Conservation (phyloP, 2,888 invertebrate species). For the Epinotia nisella region DNA sequence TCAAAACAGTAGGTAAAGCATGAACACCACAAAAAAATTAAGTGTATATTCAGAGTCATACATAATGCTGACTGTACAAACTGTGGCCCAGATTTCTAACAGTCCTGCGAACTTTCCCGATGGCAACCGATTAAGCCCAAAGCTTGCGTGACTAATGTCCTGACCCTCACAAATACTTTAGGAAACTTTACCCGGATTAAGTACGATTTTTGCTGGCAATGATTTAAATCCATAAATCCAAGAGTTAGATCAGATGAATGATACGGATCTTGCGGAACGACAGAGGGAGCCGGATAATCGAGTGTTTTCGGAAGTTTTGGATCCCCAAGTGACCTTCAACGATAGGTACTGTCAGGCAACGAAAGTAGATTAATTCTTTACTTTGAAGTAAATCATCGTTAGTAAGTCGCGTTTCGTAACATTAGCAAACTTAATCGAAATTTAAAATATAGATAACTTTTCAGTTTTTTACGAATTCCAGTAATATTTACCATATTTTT, state of each 20-base stretch:
- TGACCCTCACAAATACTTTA: conserved; percentile 40
- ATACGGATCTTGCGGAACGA: conserved; percentile 32
- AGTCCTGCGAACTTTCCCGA: conserved; percentile 35
- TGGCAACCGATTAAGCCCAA: conserved; percentile 32
- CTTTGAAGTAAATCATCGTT: neutral
- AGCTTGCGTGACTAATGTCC: conserved; percentile 35
- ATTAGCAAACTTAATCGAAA: no score
- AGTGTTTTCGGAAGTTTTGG: conserved; percentile 22
- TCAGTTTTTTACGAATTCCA: no score
- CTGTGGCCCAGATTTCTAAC: conserved; percentile 22
- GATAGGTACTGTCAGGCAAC: neutral
- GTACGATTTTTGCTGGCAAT: conserved; percentile 35
- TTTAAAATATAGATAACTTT: no score
- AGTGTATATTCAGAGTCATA: no score
- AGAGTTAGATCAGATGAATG: conserved; percentile 37
- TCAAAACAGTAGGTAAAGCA: no score
- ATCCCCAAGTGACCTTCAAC: conserved; percentile 4
- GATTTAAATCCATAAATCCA: conserved; percentile 39
- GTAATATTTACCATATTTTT: no score
- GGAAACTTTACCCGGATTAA: conserved; percentile 36
- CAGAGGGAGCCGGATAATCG: conserved; percentile 24
- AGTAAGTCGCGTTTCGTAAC: no score
- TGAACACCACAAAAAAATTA: neutral
- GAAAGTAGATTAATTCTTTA: neutral
- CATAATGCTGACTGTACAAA: neutral